These are phyloP conservation scores for Lamellibrachia columna DNA, from an alignment of 2,888 invertebrate species.

Conservation along the genomic window DNA sequence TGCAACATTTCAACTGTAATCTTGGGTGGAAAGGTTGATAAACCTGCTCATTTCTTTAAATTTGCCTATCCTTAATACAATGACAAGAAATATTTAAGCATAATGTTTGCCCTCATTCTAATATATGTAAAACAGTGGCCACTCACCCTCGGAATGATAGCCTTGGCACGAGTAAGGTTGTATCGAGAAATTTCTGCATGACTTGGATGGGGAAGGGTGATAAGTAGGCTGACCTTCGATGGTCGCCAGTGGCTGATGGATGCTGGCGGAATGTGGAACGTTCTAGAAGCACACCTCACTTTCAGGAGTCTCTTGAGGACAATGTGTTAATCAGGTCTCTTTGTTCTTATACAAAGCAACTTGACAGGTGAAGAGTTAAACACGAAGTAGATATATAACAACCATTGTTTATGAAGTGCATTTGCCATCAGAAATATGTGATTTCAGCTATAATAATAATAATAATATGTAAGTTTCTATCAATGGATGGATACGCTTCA, in stretches of 20 bases:
- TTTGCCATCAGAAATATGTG: not conserved
- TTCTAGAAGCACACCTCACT: not conserved
- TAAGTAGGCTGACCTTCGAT: not conserved
- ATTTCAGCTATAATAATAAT: not conserved
- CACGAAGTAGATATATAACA: not conserved
- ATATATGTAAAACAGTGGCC: not conserved
- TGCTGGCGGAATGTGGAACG: not conserved
- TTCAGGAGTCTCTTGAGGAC: not conserved
- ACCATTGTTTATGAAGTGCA: not conserved
- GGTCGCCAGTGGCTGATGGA: not conserved
- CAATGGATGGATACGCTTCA: too few species aligned
- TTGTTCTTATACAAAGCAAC: not conserved
- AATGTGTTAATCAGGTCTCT: not conserved
- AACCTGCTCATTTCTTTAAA: not conserved
- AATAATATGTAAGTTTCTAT: too few species aligned
- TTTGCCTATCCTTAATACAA: not conserved
- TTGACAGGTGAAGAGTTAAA: too few species aligned
- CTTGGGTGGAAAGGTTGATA: too few species aligned
- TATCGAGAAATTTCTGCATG: not conserved
- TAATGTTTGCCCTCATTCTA: not conserved
- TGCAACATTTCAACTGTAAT: not conserved
- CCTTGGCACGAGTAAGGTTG: not conserved
- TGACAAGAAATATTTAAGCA: not conserved
- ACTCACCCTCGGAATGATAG: not conserved
- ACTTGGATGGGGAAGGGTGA: not conserved